Evolutionary conservation across 2,888 invertebrate species (phyloP), one percentile per base, ranked within the genome.

Genomic region (Beris chalybata): DNA sequence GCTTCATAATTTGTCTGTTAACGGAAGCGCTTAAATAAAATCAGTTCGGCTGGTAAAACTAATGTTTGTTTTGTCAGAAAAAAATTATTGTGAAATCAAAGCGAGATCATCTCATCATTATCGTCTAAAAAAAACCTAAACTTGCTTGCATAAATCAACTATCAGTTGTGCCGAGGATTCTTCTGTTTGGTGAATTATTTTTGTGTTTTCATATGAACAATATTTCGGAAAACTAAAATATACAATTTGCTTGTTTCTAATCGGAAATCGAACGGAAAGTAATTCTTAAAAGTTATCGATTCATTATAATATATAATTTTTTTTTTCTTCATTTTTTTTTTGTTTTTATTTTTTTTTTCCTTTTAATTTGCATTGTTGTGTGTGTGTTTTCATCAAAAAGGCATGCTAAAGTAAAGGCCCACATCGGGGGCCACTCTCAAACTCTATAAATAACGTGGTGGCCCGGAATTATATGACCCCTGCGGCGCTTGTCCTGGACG

Each of bases 401-500:
- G 80, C 76, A 77, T 79, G 76, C 77, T 79, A 76, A 79, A 79
- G 76, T 78, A 78, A 74, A 77, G 75, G 75, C 79, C 77, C 75
- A 76, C 76, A 72, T 80, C 79, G 74, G 78, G 77, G 76, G 78
- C 80, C 76, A 79, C 76, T 74, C 76, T 74, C 76, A 79, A 76
- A 76, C 76, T 80, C 79, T 80, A 80, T 80, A 80, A 80, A 76
- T 78, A 80, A 73, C 80, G 76, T 73, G 80, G 79, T 74, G 79
- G 79, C 72, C 78, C 79, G 70, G 79, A 77, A 76, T 79, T 79
- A 71, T 78, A 77, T 73, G 77, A 75, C 74, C 78, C 77, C 72
- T 78, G 75, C 69, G 77, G 73, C 70, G 76, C 67, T 61, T 69
- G 70, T 31, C 76, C 77, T 71, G 78, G 79, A 54, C 76, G 77